phyloP scores from a whole-genome alignment of 2,113 vertebrate species.

The Mobula hypostoma region DNA sequence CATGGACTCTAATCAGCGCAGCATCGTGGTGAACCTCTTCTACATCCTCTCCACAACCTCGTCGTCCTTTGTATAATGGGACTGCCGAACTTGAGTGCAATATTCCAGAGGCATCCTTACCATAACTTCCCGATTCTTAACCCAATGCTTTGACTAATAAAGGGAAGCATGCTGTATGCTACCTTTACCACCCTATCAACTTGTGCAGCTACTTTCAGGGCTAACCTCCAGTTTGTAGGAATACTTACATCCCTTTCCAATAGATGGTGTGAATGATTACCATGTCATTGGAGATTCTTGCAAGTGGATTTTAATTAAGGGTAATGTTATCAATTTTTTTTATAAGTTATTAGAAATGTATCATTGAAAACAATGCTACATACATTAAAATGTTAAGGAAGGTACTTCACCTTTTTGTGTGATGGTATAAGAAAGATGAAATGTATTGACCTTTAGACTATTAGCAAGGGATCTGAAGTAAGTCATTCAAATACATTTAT shows the following conservation, averaged over 20 bases:
- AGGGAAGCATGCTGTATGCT: too few species aligned
- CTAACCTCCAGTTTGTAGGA: background rate
- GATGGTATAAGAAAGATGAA: background rate
- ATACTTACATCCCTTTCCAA: background rate
- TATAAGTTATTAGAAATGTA: background rate
- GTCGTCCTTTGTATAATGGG: too few species aligned
- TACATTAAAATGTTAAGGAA: background rate
- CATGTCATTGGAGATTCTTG: background rate
- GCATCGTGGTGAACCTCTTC: too few species aligned
- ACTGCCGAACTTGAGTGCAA: too few species aligned
- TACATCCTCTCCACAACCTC: too few species aligned
- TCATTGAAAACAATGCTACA: background rate
- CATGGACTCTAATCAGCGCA: too few species aligned
- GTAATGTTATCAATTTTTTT: background rate
- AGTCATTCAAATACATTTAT: slow-evolving; percentile 3
- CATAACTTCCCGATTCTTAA: too few species aligned
- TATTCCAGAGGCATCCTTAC: too few species aligned
- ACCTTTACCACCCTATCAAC: too few species aligned
- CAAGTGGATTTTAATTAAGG: background rate
- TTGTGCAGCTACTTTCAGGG: too few species aligned
- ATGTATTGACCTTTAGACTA: background rate
- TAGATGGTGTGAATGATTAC: background rate
- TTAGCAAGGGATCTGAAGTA: background rate
- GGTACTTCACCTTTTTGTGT: background rate
- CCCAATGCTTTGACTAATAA: too few species aligned